Evolutionary conservation across 2,888 invertebrate genomes (phyloP), one percentile per base, ranked within the genome.

Genomic region (Endotricha flammealis): DNA sequence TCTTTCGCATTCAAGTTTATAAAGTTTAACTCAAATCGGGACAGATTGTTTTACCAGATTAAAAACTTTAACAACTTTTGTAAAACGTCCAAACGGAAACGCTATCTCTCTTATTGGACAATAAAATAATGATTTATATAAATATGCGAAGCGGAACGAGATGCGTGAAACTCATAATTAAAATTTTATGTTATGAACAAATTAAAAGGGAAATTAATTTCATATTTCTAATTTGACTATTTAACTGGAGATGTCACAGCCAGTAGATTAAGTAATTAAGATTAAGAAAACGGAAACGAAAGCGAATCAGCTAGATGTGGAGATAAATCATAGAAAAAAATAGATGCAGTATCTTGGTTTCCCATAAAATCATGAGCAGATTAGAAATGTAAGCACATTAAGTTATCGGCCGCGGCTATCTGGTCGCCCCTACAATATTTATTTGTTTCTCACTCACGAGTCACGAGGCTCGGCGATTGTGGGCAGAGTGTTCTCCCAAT

Each of bases 341-440:
- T 51, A 53, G 64, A 64, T 64, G 64, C 47, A 47, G 57, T 64
- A 65, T 70, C 77, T 71, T 76, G 72, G 81, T 71, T 77, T 74
- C 76, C 77, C 80, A 85, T 85, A 85, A 85, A 85, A 81, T 68
- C 85, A 83, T 85, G 85, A 86, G 80, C 83, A 75, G 77, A 82
- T 80, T 75, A 78, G 63, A 81, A 85, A 85, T 86, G 83, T 86
- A 83, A 81, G 82, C 85, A 86, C 83, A 85, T 83, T 86, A 85
- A 76, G 76, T 82, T 86, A 86, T 86, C 86, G 55, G 54, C 54
- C n/a, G 64, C 70, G 80, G 81, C 83, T 85, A 85, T 86, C 85
- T 78, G 68, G 70, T 71, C 63, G 68, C 67, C 73, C 82, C 73
- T 77, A 78, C 83, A 81, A 83, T 86, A 85, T 86, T 86, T 85